Evolutionary conservation across 2,113 vertebrate genomes (phyloP).

Genomic region (Phalacrocorax pelagicus): DNA sequence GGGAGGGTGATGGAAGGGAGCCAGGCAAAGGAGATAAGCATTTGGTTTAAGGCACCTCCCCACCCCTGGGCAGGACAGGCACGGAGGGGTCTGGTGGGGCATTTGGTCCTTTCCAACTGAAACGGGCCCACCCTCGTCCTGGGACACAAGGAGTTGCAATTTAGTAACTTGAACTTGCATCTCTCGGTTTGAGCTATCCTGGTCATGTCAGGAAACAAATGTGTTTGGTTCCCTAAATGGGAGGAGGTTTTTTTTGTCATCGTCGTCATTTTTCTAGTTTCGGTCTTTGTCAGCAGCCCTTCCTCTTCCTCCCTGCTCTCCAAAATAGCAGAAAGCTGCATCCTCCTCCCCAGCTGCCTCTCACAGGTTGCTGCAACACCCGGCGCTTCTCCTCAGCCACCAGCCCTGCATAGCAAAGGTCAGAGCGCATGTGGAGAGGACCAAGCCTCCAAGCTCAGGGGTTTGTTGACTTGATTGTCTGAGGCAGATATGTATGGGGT

Average conservation of each 20-base stretch:
- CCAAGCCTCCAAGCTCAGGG: neutral
- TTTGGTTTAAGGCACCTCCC: neutral
- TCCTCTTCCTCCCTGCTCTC: slow-evolving; percentile 47
- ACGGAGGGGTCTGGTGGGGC: rapidly evolving
- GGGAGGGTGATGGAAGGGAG: neutral
- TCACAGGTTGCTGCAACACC: neutral
- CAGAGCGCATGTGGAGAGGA: neutral
- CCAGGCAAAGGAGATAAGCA: rapidly evolving
- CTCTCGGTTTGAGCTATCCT: neutral
- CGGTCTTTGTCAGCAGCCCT: slow-evolving; percentile 35
- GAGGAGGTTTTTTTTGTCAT: slow-evolving; percentile 16
- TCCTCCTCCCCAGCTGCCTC: slow-evolving; percentile 14
- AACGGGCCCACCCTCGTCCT: rapidly evolving
- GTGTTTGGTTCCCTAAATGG: slow-evolving; percentile 14
- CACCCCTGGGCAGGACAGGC: neutral
- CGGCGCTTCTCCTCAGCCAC: neutral
- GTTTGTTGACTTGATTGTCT: neutral
- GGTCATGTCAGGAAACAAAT: neutral
- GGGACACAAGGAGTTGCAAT: neutral
- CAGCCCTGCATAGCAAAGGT: neutral
- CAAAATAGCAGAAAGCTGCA: slow-evolving; percentile 16
- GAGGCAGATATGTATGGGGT: neutral
- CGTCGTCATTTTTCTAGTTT: slow-evolving; percentile 30
- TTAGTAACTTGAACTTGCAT: neutral
- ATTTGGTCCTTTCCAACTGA: neutral